phyloP scores from a whole-genome alignment of 2,888 invertebrate genomes.

The Conomelus anceps region DNA sequence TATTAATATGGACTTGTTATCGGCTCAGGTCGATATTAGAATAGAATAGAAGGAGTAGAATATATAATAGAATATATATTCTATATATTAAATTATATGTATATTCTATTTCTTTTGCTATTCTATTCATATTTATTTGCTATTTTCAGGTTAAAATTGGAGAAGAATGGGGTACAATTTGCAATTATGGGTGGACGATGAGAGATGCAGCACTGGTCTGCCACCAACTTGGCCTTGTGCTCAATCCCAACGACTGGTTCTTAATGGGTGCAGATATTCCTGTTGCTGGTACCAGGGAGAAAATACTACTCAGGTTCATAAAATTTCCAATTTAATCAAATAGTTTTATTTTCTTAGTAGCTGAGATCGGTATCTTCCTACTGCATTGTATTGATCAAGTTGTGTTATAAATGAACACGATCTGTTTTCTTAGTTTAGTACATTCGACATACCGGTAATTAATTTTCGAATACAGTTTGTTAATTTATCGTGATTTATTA shows the following conservation, averaged over 20 bases:
- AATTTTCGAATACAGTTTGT: too few species aligned
- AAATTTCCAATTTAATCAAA: too few species aligned
- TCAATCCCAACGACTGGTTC: slow-evolving; percentile 89
- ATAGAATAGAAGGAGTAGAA: too few species aligned
- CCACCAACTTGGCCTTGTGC: slow-evolving; percentile 84
- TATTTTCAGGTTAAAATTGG: slow-evolving; percentile 61
- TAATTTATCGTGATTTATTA: too few species aligned
- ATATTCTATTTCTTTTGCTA: background rate
- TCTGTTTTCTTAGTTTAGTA: too few species aligned
- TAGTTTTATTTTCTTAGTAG: background rate
- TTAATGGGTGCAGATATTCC: slow-evolving; percentile 77
- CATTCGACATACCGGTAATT: too few species aligned
- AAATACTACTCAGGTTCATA: slow-evolving; percentile 58
- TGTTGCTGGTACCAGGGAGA: slow-evolving; percentile 65
- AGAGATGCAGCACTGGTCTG: slow-evolving; percentile 88
- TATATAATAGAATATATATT: too few species aligned
- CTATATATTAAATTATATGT: background rate
- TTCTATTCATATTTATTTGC: background rate
- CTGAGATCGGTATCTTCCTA: background rate
- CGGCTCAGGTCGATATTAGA: too few species aligned
- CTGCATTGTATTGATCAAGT: too few species aligned
- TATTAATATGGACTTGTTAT: too few species aligned
- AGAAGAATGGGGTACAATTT: slow-evolving; percentile 94
- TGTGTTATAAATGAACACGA: too few species aligned
- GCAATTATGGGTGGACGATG: slow-evolving; percentile 92